These are phyloP conservation scores for Megathymus violae DNA, from an alignment of 1,140 invertebrate genomes.

Conservation along the genomic window DNA sequence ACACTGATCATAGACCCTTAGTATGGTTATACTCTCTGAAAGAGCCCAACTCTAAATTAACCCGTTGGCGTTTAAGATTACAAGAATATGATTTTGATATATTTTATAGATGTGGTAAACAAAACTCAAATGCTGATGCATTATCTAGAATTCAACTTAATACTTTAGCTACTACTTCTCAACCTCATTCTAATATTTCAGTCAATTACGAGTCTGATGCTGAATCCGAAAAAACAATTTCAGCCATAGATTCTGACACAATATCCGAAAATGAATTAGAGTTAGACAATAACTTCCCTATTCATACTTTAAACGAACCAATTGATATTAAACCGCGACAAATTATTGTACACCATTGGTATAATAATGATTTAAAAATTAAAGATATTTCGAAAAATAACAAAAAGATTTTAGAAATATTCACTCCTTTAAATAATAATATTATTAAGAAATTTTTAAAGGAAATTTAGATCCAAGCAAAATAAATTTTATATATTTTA, in stretches of 20 bases:
- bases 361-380: slow-evolving; percentile 36
- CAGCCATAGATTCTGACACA: background rate
- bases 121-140: background rate
- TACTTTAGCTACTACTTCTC: slow-evolving; percentile 24
- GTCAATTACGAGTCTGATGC: background rate
- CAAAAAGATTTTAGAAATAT: slow-evolving; percentile 41
- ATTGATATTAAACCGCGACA: slow-evolving; percentile 50
- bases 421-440: slow-evolving; percentile 35
- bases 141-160: slow-evolving; percentile 38
- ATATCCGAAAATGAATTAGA: background rate
- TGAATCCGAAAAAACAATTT: background rate
- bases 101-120: slow-evolving; percentile 9
- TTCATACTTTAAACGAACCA: slow-evolving; percentile 41
- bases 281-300: background rate
- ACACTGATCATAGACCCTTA: too few species aligned
- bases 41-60: too few species aligned
- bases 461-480: slow-evolving; percentile 39
- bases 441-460: slow-evolving; percentile 43
- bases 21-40: too few species aligned
- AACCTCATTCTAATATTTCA: slow-evolving; percentile 12
- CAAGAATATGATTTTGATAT: too few species aligned
- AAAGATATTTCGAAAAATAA: slow-evolving; percentile 34
- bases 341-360: slow-evolving; percentile 36
- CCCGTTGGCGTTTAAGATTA: too few species aligned
- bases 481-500: slow-evolving; percentile 47